Percentiles rank a stretch among this genome's conserved stretches.
phyloP scores from a whole-genome alignment of 1,140 invertebrate genomes.

The Panagrolaimus sp. region DNA sequence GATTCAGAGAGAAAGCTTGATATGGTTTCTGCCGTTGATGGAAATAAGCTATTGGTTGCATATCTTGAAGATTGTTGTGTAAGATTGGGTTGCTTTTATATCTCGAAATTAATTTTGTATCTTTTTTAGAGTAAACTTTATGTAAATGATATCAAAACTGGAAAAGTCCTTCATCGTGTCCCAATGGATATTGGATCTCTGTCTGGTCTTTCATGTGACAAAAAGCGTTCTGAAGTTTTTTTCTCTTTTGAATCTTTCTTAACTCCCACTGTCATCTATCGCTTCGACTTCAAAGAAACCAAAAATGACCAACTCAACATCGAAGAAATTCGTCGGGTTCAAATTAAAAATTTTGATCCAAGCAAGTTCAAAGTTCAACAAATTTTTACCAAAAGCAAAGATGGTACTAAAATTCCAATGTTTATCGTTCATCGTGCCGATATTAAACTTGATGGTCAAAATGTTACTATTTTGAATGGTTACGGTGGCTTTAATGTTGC shows the following conservation, averaged over 20 bases:
- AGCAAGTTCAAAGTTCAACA: conserved; percentile 77
- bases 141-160: conserved; percentile 72
- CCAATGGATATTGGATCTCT: conserved; percentile 77
- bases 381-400: conserved; percentile 87
- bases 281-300: conserved; percentile 71
- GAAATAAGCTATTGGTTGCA: conserved; percentile 79
- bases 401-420: conserved; percentile 91
- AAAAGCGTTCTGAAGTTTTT: conserved; percentile 81
- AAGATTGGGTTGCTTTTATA: no score
- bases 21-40: conserved; percentile 75
- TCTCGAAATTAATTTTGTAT: no score
- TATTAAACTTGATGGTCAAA: conserved; percentile 67
- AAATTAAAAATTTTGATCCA: conserved; percentile 76
- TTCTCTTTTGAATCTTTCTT: conserved; percentile 88
- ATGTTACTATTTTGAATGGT: conserved; percentile 80
- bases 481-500: conserved; percentile 96
- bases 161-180: conserved; percentile 64
- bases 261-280: conserved; percentile 83
- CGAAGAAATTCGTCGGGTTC: conserved; percentile 76
- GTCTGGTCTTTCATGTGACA: conserved; percentile 75
- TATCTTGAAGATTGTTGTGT: conserved; percentile 74
- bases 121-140: no score
- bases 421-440: conserved; percentile 83
- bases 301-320: conserved; percentile 63
- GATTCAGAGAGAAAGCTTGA: conserved; percentile 80